Evolutionary conservation across 2,797 vertebrate genomes (phyloP).

Genomic region (Platalea minor): DNA sequence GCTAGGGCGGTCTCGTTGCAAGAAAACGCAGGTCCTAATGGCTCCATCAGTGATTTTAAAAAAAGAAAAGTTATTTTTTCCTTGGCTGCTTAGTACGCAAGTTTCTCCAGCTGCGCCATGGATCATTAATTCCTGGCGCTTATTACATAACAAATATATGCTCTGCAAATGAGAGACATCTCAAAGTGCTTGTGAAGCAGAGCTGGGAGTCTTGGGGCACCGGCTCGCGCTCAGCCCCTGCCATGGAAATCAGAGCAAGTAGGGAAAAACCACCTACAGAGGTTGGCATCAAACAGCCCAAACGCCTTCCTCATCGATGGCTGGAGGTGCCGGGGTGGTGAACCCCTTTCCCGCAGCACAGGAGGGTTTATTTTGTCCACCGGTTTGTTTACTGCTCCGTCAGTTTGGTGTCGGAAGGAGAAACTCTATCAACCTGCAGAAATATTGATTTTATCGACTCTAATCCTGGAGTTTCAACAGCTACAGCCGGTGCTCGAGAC

Average conservation of each 20-base stretch:
- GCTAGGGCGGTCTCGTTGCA: neutral
- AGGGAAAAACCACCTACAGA: neutral
- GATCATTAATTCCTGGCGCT: constrained; percentile 74
- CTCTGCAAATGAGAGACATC: constrained; percentile 66
- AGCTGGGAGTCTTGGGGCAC: constrained; percentile 18
- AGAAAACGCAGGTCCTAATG: neutral
- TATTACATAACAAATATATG: constrained; percentile 73
- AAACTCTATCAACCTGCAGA: constrained; percentile 54
- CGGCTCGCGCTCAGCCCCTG: neutral
- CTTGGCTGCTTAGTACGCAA: constrained; percentile 69
- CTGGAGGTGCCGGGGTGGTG: neutral
- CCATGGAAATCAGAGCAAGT: neutral
- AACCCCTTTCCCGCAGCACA: neutral
- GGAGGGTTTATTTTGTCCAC: neutral
- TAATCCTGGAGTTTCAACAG: constrained; percentile 37
- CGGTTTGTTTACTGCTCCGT: neutral
- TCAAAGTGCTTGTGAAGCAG: constrained; percentile 1
- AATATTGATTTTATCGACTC: constrained; percentile 61
- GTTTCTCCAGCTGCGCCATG: constrained; percentile 32
- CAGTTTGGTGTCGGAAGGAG: neutral
- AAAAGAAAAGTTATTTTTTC: constrained; percentile 50
- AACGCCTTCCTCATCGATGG: fast-evolving
- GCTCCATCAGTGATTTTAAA: constrained; percentile 48
- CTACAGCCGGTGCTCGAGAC: neutral
- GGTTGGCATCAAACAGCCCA: neutral